These are phyloP conservation scores for Dromaius novaehollandiae DNA, from an alignment of 2,113 vertebrate genomes.

Conservation along the genomic window DNA sequence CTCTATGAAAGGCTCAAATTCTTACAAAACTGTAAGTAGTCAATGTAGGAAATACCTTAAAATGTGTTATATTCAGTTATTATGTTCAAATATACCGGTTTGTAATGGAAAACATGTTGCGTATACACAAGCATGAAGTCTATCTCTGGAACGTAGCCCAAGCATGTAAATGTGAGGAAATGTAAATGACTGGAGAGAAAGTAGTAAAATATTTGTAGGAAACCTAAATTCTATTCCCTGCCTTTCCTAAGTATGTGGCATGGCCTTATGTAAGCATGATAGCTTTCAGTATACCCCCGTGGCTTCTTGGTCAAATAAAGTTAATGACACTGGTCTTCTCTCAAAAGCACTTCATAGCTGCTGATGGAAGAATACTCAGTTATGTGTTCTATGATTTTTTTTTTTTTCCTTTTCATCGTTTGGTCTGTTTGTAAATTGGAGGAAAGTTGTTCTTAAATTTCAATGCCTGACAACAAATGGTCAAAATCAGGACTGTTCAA, in stretches of 20 bases:
- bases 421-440: neutral
- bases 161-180: neutral
- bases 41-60: neutral
- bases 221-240: neutral
- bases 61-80: neutral
- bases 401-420: too few species aligned
- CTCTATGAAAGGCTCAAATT: constrained; percentile 85
- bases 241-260: fast-evolving
- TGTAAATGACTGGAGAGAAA: neutral
- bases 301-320: neutral
- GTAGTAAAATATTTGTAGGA: neutral
- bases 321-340: neutral
- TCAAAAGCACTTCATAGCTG: neutral
- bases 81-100: neutral
- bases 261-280: fast-evolving
- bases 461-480: neutral
- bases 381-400: neutral
- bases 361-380: neutral
- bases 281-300: neutral
- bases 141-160: neutral
- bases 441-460: neutral
- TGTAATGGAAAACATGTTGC: neutral
- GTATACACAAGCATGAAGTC: neutral
- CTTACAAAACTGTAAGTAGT: constrained; percentile 89
- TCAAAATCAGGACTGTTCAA: too few species aligned